These are phyloP conservation scores for Salvator merianae DNA, from an alignment of 2,113 vertebrate genomes.

Conservation along the genomic window DNA sequence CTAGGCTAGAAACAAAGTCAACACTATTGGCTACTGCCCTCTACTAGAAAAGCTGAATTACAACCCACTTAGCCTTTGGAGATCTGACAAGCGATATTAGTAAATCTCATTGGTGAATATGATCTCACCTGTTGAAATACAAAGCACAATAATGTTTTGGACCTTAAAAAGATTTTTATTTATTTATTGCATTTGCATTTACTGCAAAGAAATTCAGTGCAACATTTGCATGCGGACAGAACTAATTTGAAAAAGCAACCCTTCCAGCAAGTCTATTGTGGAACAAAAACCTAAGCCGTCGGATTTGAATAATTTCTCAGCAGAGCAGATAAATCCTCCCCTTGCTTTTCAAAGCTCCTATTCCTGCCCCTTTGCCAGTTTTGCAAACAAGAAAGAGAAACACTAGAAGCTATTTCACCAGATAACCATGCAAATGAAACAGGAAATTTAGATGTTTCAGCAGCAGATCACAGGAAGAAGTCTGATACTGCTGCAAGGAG, in stretches of 20 bases:
- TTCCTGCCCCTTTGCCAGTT: slow-evolving; percentile 34
- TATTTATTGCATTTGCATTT: slow-evolving; percentile 6
- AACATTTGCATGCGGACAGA: slow-evolving; percentile 36
- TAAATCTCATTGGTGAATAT: not conserved
- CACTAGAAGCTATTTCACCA: slow-evolving; percentile 69
- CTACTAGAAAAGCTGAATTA: no score
- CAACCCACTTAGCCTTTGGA: not conserved
- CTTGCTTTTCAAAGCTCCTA: slow-evolving; percentile 32
- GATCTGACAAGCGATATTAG: not conserved
- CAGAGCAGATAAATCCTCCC: slow-evolving; percentile 61
- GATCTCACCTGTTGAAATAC: not conserved
- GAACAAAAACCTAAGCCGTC: slow-evolving; percentile 71
- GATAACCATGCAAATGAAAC: slow-evolving; percentile 74
- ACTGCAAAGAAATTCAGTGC: fast-evolving
- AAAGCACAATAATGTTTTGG: not conserved
- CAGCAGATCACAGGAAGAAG: slow-evolving; percentile 64
- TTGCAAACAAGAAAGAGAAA: slow-evolving; percentile 73
- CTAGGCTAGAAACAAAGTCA: no score
- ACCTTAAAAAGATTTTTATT: slow-evolving; percentile 8
- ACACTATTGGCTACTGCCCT: no score
- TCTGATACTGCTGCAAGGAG: slow-evolving; percentile 65
- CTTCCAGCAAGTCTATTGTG: slow-evolving; percentile 63
- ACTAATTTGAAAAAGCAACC: slow-evolving; percentile 64
- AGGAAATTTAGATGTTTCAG: slow-evolving; percentile 72
- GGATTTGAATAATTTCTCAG: slow-evolving; percentile 74